These are phyloP conservation scores for Mellilla xanthometata DNA, from an alignment of 2,888 invertebrate species.

Conservation along the genomic window DNA sequence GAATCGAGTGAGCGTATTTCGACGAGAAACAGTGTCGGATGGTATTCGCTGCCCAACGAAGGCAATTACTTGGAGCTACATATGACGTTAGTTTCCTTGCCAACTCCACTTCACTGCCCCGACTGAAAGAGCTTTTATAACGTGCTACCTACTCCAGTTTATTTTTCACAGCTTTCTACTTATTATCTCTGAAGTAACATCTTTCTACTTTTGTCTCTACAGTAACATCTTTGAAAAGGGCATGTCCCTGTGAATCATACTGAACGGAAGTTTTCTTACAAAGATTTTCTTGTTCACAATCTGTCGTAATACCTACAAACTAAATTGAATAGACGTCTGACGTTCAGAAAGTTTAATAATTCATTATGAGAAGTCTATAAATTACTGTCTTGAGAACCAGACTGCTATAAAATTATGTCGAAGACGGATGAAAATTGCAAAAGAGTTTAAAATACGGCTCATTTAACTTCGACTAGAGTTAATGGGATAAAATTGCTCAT, in stretches of 20 bases:
- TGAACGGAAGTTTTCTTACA: no score
- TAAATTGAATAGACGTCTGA: conserved; percentile 6
- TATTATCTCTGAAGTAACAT: no score
- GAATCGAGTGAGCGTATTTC: conserved; percentile 22
- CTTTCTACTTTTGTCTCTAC: no score
- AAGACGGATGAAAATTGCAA: conserved; percentile 8
- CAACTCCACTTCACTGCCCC: background rate
- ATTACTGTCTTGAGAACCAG: conserved; percentile 5
- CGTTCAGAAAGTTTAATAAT: conserved; percentile 8
- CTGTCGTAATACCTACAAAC: background rate
- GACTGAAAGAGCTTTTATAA: conserved; percentile 3
- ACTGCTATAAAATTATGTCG: conserved; percentile 10
- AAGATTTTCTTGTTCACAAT: no score
- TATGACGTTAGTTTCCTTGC: conserved; percentile 43
- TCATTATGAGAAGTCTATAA: conserved; percentile 9
- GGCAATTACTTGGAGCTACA: conserved; percentile 59
- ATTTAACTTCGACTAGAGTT: conserved; percentile 10
- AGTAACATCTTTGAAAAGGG: no score
- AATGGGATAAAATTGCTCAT: conserved; percentile 15
- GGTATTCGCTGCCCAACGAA: conserved; percentile 50
- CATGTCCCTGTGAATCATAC: no score
- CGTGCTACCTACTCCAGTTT: background rate
- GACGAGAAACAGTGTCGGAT: conserved; percentile 21
- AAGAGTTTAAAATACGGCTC: conserved; percentile 7
- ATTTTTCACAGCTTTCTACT: background rate